Base-by-base conservation (phyloP, 30 jellyfish, hydroid and myxozoan genomes). In the Mastigias papua region DNA sequence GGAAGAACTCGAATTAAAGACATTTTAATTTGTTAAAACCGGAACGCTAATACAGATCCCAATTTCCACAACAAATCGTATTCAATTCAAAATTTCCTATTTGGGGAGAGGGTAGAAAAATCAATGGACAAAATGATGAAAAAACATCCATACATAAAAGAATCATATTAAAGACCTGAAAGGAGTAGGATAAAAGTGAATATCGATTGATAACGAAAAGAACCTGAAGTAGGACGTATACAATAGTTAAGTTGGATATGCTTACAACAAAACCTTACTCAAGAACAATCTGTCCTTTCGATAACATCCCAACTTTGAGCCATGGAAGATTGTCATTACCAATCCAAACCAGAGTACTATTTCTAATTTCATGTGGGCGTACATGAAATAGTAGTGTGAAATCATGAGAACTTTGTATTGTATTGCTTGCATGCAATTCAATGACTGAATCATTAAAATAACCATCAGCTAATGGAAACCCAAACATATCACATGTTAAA, bases 391-490 rank as follows among this genome's bases (percentile, higher is more conserved):
- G 21, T 15, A 68, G 19, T 5, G 91, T 69, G n/a, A 82, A 82
- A 19, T 82, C 91, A 1, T 34, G 10, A 35, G 30, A 25, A 29
- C 8, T 82, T 7, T 69, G 48, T 1, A 82, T 16, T 48, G 48
- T 31, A 1, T 29, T 46, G 26, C 27, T 20, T 1, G 78, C 4
- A 0, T 19, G 29, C 0, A 82, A n/a, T 20, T 29, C 37, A 25
- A 82, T 31, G 15, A 33, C 69, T 7, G 74, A 29, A 48, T 84
- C 83, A 70, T 49, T 51, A 35, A 82, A 82, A 28, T 35, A 82
- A 10, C 83, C 66, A 13, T 69, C 77, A 21, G 46, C 64, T 15
- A 82, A 19, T 33, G 91, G 91, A 49, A 82, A 82, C 16, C 91
- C 91, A 68, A 66, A 70, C 76, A 50, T 65, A 33, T 82, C 91